phyloP scores from a whole-genome alignment of 2,113 vertebrate genomes.

The Corythaeola cristata region DNA sequence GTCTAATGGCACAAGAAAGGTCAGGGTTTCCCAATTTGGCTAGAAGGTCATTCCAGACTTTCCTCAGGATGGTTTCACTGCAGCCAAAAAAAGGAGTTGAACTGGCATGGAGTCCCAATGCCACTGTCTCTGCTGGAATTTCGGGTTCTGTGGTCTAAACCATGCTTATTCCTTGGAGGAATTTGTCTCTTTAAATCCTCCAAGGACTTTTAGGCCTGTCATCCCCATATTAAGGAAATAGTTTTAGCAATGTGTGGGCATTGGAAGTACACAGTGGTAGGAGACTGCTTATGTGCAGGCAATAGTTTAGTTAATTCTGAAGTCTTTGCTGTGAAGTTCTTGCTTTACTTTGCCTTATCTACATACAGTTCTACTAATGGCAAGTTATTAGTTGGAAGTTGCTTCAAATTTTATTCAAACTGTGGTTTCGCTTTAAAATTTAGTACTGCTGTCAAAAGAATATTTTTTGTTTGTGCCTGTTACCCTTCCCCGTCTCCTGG shows the following conservation, averaged over 20 bases:
- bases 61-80: neutral
- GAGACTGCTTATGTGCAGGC: fast-evolving
- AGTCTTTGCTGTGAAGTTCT: neutral
- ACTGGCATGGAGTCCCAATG: fast-evolving
- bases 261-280: fast-evolving
- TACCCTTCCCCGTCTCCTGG: fast-evolving
- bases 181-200: neutral
- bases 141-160: neutral
- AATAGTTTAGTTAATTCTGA: fast-evolving
- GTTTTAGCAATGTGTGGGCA: neutral
- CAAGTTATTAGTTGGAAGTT: neutral
- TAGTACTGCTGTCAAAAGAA: neutral
- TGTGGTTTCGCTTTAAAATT: neutral
- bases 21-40: neutral
- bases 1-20: neutral
- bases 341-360: neutral
- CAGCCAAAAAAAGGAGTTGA: fast-evolving
- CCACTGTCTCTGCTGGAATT: neutral
- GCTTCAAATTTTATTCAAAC: neutral
- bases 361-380: fast-evolving
- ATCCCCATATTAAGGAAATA: neutral
- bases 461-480: neutral
- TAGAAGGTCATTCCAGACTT: neutral
- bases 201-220: neutral
- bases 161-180: neutral